phyloP scores from a whole-genome alignment of 2,888 invertebrate species.

The Lottia gigantea region DNA sequence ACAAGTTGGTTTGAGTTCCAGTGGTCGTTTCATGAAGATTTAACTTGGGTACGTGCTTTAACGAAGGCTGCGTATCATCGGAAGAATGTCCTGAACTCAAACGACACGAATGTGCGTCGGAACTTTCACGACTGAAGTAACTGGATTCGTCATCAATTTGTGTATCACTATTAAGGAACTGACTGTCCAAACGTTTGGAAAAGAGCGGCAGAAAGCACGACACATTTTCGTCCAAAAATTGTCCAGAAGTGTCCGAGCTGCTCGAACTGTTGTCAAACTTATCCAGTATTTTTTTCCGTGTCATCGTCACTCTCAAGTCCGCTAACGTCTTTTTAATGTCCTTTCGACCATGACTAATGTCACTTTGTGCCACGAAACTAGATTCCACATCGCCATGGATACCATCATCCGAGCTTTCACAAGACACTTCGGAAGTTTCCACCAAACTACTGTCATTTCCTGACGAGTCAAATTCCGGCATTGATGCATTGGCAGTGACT shows the following conservation, averaged over 20 bases:
- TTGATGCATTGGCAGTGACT: no score
- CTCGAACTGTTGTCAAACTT: slow-evolving; percentile 10
- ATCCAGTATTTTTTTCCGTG: not conserved
- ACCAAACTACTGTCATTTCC: slow-evolving; percentile 13
- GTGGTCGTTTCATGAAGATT: not conserved
- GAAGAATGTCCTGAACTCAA: slow-evolving; percentile 10
- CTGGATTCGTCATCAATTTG: slow-evolving; percentile 27
- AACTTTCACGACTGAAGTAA: slow-evolving; percentile 27
- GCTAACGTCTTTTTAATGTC: not conserved
- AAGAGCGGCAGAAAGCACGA: slow-evolving; percentile 18
- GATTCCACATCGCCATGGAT: slow-evolving; percentile 24
- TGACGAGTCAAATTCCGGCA: not conserved
- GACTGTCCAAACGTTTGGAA: slow-evolving; percentile 7
- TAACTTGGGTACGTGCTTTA: not conserved
- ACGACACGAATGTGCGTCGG: slow-evolving; percentile 16
- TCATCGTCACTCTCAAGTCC: not conserved
- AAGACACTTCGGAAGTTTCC: not conserved
- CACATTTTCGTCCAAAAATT: slow-evolving; percentile 20
- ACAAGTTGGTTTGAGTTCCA: no score
- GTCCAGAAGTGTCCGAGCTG: slow-evolving; percentile 14
- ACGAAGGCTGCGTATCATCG: not conserved
- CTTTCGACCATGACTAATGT: not conserved
- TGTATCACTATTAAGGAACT: slow-evolving; percentile 15
- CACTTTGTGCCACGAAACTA: slow-evolving; percentile 5
- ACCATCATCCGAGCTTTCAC: slow-evolving; percentile 22